phyloP scores from a whole-genome alignment of 35 echinoderm and acorn worm species.

The Stichopus chloronotus region DNA sequence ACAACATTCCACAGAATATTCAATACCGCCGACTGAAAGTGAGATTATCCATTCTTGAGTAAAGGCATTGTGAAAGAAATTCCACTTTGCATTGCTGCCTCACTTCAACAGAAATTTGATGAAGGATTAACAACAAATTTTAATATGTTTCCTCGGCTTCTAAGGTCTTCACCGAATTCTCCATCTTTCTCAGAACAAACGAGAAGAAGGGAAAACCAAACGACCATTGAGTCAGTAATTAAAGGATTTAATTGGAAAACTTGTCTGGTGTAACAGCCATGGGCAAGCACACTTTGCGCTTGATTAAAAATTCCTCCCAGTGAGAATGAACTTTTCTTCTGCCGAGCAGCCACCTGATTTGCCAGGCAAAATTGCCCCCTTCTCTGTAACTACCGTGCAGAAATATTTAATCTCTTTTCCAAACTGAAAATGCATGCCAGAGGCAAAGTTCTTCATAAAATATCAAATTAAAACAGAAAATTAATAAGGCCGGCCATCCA shows the following conservation, averaged over 20 bases:
- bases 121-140: too few species aligned
- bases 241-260: constrained; percentile 1
- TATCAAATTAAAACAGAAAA: not conserved
- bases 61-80: too few species aligned
- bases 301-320: not conserved
- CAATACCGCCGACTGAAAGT: too few species aligned
- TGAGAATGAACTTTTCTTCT: not conserved
- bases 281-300: not conserved
- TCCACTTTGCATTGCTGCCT: too few species aligned
- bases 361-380: not conserved
- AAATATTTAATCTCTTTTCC: constrained; percentile 10
- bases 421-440: not conserved
- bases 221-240: not conserved
- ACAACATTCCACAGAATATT: too few species aligned
- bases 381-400: constrained; percentile 5
- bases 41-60: too few species aligned
- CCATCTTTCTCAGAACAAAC: too few species aligned
- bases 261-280: not conserved
- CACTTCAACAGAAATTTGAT: too few species aligned
- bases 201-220: too few species aligned
- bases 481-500: not conserved
- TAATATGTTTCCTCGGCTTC: too few species aligned
- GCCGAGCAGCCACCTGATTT: constrained; percentile 5
- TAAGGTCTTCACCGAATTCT: too few species aligned
- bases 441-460: not conserved